A percentile compares a stretch with the other conserved stretches of the same genome.
These are phyloP conservation scores for Neoniphon sammara DNA, from an alignment of 2,797 vertebrate species.

Conservation along the genomic window DNA sequence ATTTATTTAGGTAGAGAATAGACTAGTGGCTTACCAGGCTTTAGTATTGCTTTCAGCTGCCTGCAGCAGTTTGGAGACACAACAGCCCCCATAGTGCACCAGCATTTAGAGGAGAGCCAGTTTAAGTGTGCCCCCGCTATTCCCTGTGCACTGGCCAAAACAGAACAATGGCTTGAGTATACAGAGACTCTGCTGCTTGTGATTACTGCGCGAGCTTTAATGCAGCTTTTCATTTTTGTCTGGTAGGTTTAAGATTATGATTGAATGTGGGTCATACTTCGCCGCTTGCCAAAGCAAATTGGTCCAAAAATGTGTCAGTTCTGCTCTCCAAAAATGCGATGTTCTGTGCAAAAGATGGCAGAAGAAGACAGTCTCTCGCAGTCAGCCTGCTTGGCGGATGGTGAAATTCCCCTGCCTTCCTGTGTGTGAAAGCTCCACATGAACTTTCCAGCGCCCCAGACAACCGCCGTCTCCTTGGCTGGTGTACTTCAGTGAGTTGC, in stretches of 20 bases:
- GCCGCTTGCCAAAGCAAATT: background rate
- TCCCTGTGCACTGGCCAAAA: background rate
- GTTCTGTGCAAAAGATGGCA: background rate
- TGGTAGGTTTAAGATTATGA: conserved; percentile 10
- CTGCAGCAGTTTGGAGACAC: too few relatives aligned
- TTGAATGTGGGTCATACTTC: background rate
- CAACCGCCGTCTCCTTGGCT: background rate
- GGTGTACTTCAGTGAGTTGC: too few relatives aligned
- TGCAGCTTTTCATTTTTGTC: background rate
- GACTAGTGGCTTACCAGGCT: too few relatives aligned
- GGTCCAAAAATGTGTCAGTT: background rate
- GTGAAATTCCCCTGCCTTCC: background rate
- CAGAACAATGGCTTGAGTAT: background rate
- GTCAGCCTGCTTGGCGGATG: background rate
- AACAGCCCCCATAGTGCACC: too few relatives aligned
- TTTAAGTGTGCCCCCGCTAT: background rate
- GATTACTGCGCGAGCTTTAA: background rate
- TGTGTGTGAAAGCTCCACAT: conserved; percentile 6
- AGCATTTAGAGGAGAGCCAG: too few relatives aligned
- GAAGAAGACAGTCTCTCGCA: background rate
- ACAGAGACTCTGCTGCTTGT: background rate
- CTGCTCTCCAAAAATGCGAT: background rate
- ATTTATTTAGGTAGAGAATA: too few relatives aligned
- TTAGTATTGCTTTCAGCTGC: too few relatives aligned
- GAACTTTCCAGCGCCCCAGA: conserved; percentile 2